These are phyloP conservation scores for Dysdera silvatica DNA, from an alignment of 1,140 invertebrate species.

Conservation along the genomic window DNA sequence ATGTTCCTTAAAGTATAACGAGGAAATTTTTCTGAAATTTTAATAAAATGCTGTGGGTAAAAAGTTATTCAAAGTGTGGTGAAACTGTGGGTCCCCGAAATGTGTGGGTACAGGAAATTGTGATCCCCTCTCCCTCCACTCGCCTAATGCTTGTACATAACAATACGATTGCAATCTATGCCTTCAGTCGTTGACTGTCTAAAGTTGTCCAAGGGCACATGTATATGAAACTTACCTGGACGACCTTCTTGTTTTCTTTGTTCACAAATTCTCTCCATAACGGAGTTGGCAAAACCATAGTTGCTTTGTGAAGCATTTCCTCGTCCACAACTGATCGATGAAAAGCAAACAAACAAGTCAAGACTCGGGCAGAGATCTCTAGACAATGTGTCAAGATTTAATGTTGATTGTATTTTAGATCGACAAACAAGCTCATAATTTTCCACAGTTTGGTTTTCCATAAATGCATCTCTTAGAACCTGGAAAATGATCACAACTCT, in stretches of 20 bases:
- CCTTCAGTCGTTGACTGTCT: too few relatives aligned
- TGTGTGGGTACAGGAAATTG: too few relatives aligned
- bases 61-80: too few relatives aligned
- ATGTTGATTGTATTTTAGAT: slow-evolving; percentile 58
- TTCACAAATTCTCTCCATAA: slow-evolving; percentile 91
- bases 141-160: too few relatives aligned
- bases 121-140: too few relatives aligned
- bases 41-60: too few relatives aligned
- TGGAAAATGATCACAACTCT: too few relatives aligned
- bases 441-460: slow-evolving; percentile 75
- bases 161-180: too few relatives aligned
- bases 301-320: slow-evolving; percentile 92
- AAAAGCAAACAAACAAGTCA: slow-evolving; percentile 90
- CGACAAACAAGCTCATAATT: slow-evolving; percentile 63
- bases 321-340: slow-evolving; percentile 84
- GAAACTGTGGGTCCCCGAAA: too few relatives aligned
- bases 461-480: slow-evolving; percentile 70
- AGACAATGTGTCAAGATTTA: slow-evolving; percentile 63
- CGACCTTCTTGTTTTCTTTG: slow-evolving; percentile 64
- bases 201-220: too few relatives aligned
- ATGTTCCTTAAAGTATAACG: too few relatives aligned
- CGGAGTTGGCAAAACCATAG: slow-evolving; percentile 91
- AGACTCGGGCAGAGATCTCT: slow-evolving; percentile 64
- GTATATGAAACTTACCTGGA: slow-evolving; percentile 51
- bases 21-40: too few relatives aligned